These are phyloP conservation scores for Aleiodes sp. DNA, from an alignment of 1,140 invertebrate species.

Conservation along the genomic window DNA sequence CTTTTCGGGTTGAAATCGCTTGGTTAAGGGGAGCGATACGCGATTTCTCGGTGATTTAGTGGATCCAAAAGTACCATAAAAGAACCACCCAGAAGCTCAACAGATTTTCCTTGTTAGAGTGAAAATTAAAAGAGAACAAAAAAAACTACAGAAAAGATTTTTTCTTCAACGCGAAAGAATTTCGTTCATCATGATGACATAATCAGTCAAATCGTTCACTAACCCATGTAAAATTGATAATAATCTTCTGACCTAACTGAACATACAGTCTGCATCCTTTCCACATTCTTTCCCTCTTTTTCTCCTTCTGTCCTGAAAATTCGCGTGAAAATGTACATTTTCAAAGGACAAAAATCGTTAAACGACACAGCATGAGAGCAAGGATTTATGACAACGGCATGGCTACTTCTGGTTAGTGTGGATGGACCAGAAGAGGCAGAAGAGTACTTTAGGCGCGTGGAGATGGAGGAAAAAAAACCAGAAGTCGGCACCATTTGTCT, in stretches of 20 bases:
- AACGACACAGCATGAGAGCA: conserved; percentile 17
- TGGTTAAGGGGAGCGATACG: conserved; percentile 32
- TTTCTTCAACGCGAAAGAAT: no score
- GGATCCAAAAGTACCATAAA: no score
- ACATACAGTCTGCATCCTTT: conserved; percentile 14
- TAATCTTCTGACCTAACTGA: conserved; percentile 1
- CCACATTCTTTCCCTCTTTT: not conserved
- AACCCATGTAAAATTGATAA: not conserved
- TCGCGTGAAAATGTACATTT: conserved; percentile 42
- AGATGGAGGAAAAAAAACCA: not conserved
- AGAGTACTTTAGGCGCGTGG: not conserved
- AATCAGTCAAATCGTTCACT: not conserved
- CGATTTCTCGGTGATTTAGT: conserved; percentile 40
- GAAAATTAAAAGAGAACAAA: no score
- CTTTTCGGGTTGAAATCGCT: not conserved
- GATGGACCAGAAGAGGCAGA: not conserved
- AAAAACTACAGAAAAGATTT: no score
- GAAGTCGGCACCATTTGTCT: conserved; percentile 48
- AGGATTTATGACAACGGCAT: conserved; percentile 38
- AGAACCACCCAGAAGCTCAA: conserved; percentile 20
- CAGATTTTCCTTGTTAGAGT: no score
- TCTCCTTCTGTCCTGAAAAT: conserved; percentile 30
- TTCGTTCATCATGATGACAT: not conserved
- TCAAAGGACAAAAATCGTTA: conserved; percentile 28
- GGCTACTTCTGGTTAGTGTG: conserved; percentile 4